Conservation (phyloP, 2,888 invertebrate genomes). For the Drosophila colorata region DNA sequence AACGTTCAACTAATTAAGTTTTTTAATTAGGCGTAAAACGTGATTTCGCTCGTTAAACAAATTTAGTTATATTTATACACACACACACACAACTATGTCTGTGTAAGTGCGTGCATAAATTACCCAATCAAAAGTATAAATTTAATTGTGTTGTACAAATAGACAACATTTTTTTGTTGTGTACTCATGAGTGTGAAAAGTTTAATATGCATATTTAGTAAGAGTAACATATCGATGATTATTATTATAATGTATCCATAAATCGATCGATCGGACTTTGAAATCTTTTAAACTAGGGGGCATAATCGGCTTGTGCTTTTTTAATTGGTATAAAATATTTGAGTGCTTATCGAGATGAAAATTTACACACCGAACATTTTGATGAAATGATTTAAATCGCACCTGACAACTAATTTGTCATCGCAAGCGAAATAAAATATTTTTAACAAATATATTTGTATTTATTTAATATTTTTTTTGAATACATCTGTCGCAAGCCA, state of each 20-base stretch:
- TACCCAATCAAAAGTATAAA: constrained; percentile 23
- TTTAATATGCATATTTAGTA: neutral
- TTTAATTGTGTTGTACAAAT: constrained; percentile 22
- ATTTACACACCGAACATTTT: neutral
- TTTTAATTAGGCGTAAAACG: constrained; percentile 62
- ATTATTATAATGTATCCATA: neutral
- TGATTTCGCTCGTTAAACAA: constrained; percentile 49
- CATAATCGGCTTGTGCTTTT: neutral
- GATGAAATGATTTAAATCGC: constrained; percentile 4
- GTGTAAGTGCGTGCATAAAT: constrained; percentile 26
- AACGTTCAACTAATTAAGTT: constrained; percentile 63
- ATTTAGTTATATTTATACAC: constrained; percentile 42
- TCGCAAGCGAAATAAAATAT: constrained; percentile 19
- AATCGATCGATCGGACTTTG: neutral
- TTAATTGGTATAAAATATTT: neutral
- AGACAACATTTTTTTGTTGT: neutral
- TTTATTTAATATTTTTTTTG: constrained; percentile 29
- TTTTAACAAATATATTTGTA: constrained; percentile 4
- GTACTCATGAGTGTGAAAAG: neutral
- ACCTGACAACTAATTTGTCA: constrained; percentile 24
- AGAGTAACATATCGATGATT: neutral
- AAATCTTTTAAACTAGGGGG: neutral
- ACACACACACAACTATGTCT: constrained; percentile 2
- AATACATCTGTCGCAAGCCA: neutral
- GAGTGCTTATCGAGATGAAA: neutral